Conservation (phyloP, 2,797 vertebrate genomes). For the Momotus momota region DNA sequence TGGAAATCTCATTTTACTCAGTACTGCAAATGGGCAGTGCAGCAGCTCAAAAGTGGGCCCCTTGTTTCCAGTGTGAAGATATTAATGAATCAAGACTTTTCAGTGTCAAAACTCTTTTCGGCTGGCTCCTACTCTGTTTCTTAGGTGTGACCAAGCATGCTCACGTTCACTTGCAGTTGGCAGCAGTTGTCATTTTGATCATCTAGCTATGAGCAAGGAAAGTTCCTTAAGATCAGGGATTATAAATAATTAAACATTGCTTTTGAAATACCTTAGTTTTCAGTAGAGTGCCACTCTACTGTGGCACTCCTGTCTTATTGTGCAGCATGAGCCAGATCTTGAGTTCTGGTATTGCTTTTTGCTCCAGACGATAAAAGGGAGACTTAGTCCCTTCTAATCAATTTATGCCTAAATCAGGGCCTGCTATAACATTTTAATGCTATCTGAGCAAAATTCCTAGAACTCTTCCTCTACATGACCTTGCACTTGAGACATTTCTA, state of each 20-base stretch:
- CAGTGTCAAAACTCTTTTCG: not conserved
- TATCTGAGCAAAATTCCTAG: not conserved
- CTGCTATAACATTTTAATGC: not conserved
- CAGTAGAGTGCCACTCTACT: not conserved
- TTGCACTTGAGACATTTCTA: not conserved
- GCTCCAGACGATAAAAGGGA: not conserved
- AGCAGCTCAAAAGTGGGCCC: not conserved
- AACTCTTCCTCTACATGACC: not conserved
- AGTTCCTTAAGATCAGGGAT: not conserved
- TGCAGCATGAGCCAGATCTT: not conserved
- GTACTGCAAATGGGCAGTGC: not conserved
- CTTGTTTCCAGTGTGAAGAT: not conserved
- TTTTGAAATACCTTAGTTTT: not conserved
- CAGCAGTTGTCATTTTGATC: not conserved
- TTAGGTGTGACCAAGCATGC: not conserved
- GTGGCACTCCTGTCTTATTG: accelerated
- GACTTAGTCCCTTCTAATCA: not conserved
- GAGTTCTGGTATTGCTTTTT: not conserved
- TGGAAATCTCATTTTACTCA: not conserved
- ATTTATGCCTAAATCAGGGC: not conserved
- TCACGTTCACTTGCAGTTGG: not conserved
- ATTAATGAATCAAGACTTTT: not conserved
- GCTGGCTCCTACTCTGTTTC: not conserved
- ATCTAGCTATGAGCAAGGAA: not conserved
- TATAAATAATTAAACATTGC: not conserved